A percentile compares a stretch with the other conserved stretches of the same genome.
phyloP scores from a whole-genome alignment of 2,113 vertebrate species.

The Oreochromis aureus region DNA sequence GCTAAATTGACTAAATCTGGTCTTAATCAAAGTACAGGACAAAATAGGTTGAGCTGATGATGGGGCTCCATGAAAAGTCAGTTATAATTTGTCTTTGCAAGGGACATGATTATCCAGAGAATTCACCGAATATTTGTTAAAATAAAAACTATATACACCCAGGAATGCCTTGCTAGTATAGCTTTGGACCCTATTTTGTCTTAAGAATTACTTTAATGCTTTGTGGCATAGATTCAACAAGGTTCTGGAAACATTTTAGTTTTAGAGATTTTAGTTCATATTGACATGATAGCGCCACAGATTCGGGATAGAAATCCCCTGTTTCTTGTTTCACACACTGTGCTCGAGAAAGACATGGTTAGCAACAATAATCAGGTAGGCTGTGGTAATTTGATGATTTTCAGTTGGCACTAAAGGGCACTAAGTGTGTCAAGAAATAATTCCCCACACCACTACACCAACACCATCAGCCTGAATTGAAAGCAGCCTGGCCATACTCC shows the following conservation, averaged over 20 bases:
- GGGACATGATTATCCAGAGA: not conserved
- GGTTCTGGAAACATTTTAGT: not conserved
- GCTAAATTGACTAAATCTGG: not conserved
- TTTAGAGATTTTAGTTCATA: not conserved
- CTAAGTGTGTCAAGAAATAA: not conserved
- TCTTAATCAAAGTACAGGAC: not conserved
- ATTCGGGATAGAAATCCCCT: not conserved
- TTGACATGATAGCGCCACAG: not conserved
- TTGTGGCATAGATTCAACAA: not conserved
- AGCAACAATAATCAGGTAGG: not conserved
- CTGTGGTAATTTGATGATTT: not conserved
- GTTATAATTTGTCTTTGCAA: not conserved
- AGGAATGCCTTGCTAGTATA: not conserved
- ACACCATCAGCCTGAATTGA: not conserved
- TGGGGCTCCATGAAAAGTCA: not conserved
- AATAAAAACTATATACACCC: not conserved
- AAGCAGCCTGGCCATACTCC: not conserved
- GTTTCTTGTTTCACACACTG: not conserved
- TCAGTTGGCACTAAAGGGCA: not conserved
- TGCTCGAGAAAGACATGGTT: not conserved
- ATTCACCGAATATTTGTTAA: not conserved
- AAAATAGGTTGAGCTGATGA: not conserved
- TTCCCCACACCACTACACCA: not conserved
- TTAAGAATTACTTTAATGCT: not conserved
- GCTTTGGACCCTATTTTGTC: not conserved